phyloP scores from a whole-genome alignment of 2,797 vertebrate genomes.

The Alectoris magna region DNA sequence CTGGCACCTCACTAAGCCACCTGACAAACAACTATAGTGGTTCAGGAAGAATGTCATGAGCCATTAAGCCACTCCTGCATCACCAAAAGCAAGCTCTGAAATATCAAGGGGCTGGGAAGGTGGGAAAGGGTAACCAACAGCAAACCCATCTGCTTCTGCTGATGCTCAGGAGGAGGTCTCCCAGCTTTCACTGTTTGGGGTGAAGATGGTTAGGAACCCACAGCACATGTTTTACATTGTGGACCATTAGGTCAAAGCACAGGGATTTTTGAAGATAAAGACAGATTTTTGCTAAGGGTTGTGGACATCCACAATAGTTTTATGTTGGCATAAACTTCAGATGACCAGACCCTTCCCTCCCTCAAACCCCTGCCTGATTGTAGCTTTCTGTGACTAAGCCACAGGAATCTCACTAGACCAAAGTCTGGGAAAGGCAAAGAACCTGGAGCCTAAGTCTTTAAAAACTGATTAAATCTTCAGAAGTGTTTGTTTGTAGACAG shows the following conservation, averaged over 20 bases:
- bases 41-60: background rate
- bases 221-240: background rate
- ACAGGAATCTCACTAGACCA: background rate
- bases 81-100: background rate
- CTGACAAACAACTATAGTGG: background rate
- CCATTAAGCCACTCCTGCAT: background rate
- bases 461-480: background rate
- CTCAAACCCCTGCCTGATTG: background rate
- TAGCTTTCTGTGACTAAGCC: background rate
- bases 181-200: background rate
- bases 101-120: background rate
- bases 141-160: background rate
- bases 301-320: background rate
- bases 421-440: constrained; percentile 16
- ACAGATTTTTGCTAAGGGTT: background rate
- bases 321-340: background rate
- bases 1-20: background rate
- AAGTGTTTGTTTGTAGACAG: background rate
- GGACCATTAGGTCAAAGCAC: background rate
- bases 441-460: background rate
- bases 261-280: background rate
- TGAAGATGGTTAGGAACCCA: background rate
- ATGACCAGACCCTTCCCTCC: background rate
- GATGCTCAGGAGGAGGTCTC: background rate
- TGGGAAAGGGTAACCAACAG: background rate